phyloP scores from a whole-genome alignment of 2,888 invertebrate species.

The Sinodicranocentrus sp. region DNA sequence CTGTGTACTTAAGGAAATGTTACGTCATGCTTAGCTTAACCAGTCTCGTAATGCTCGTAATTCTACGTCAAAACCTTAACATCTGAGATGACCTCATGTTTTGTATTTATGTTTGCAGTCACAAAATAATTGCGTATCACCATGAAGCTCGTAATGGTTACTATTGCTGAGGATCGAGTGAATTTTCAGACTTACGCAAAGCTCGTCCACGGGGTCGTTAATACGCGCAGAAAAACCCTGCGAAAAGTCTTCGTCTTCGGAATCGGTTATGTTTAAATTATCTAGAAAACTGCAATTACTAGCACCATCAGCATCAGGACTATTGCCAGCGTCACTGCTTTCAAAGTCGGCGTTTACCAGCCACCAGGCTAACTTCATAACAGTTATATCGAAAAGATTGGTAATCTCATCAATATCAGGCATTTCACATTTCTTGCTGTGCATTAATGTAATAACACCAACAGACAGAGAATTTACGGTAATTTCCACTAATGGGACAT shows the following conservation, averaged over 20 bases:
- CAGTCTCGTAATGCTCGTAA: no score
- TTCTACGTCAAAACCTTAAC: no score
- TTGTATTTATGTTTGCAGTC: constrained; percentile 64
- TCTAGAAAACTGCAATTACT: constrained; percentile 69
- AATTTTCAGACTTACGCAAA: constrained; percentile 76
- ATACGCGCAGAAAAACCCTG: constrained; percentile 17
- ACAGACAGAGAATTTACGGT: constrained; percentile 51
- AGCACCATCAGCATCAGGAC: constrained; percentile 34
- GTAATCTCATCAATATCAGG: constrained; percentile 38
- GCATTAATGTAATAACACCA: constrained; percentile 25
- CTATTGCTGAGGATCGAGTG: not conserved
- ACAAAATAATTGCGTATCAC: constrained; percentile 43
- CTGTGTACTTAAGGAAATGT: constrained; percentile 16
- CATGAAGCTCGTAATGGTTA: constrained; percentile 30
- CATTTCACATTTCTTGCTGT: not conserved
- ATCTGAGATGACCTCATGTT: constrained; percentile 7
- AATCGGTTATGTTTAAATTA: constrained; percentile 57
- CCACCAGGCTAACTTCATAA: constrained; percentile 72
- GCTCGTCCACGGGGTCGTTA: constrained; percentile 69
- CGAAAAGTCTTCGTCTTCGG: constrained; percentile 71
- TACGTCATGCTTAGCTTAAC: no score
- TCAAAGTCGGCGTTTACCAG: constrained; percentile 53
- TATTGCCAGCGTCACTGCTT: constrained; percentile 10
- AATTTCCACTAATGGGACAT: constrained; percentile 50
- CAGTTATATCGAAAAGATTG: constrained; percentile 33